Evolutionary conservation across 1,140 invertebrate genomes (phyloP), one percentile per base, ranked within the genome.

Genomic region (Brachystomella parvula): DNA sequence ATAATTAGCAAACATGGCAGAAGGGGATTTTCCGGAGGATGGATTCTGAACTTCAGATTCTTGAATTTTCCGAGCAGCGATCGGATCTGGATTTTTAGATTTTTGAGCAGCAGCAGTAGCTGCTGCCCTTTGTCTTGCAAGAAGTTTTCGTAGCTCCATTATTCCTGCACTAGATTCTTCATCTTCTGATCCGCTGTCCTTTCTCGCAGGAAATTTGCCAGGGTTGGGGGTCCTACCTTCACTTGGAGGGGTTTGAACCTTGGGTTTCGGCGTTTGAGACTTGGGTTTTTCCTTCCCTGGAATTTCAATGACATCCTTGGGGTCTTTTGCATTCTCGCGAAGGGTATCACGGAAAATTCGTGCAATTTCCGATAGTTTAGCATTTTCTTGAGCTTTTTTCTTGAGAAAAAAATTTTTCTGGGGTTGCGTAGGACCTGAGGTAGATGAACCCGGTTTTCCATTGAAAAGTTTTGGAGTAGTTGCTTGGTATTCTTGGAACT

Each of bases 341-440:
- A 53, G 21, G 12, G 49, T 17, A 6, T 53, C 15, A 17, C 49
- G 49, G 21, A 53, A 53, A 24, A 53, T 53, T 53, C 21, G 9
- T 19, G 49, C 9, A 24, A 53, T 53, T 53, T 53, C 49, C 3
- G 12, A 19, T 24, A 53, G 24, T 24, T 53, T 53, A 15, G 49
- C 49, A 53, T 53, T 53, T 53, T 53, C 49, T 24, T 53, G 49
- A 26, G 49, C 49, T 24, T 53, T 53, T 26, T 53, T 53, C 6
- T 24, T 12, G 24, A 9, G 15, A 6, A 53, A 53, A 24, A 53
- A 53, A 53, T 53, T 24, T 24, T 9, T 26, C 21, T 12, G 24
- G 12, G 12, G 39, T 44, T 44, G 9, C 39, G n/a, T n/a, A 12
- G 39, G n/a, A 9, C 9, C 39, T 6, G 49, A 12, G 9, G 9